These are phyloP conservation scores for Harmothoe impar DNA, from an alignment of 2,888 invertebrate genomes.

Conservation along the genomic window DNA sequence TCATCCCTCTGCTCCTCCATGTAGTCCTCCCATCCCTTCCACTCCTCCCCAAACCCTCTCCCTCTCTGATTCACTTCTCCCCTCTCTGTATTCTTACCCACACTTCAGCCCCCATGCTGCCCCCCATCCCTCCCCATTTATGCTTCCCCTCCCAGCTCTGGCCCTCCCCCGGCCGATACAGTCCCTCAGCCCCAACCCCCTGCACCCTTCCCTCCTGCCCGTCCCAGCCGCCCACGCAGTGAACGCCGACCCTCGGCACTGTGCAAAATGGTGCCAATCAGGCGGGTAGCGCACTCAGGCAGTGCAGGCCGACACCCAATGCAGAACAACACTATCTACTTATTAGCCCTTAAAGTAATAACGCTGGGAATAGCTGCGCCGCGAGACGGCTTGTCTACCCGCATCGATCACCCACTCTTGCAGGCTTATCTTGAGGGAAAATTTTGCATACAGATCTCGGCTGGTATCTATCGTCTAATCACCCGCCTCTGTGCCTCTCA, in stretches of 20 bases:
- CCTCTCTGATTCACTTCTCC: too few relatives aligned
- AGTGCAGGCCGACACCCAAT: background rate
- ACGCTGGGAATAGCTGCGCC: background rate
- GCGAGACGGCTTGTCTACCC: background rate
- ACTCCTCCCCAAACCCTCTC: too few relatives aligned
- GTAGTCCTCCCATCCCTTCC: background rate
- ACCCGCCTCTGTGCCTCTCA: background rate
- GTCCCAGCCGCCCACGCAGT: too few relatives aligned
- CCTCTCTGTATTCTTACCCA: too few relatives aligned
- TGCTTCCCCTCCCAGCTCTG: too few relatives aligned
- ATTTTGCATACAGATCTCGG: background rate
- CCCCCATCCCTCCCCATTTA: too few relatives aligned
- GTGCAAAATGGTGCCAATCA: background rate
- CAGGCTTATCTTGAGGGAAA: background rate
- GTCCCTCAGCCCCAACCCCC: too few relatives aligned
- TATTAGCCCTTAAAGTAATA: slow-evolving; percentile 14
- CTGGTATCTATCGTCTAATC: background rate
- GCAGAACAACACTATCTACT: background rate
- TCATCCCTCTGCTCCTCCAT: too few relatives aligned
- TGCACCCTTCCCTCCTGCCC: too few relatives aligned
- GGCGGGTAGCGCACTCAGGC: background rate
- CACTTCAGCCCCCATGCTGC: too few relatives aligned
- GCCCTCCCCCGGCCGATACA: too few relatives aligned
- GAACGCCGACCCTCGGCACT: background rate
- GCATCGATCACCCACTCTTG: background rate